Conservation (phyloP, 2,797 vertebrate genomes). For the Megaceryle alcyon region DNA sequence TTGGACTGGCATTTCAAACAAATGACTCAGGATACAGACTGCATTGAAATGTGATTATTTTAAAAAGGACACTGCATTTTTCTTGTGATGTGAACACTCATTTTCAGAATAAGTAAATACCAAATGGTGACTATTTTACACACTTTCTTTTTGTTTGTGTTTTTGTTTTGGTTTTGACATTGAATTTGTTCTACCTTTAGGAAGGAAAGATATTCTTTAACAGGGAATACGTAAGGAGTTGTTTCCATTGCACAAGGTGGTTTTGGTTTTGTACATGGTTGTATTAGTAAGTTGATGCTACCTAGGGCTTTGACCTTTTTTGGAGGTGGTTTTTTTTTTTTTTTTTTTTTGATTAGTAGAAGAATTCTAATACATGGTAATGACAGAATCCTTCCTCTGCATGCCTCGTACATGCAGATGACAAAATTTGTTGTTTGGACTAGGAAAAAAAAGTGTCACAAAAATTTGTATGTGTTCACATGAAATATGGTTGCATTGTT, state of each 20-base stretch:
- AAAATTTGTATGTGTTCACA: neutral
- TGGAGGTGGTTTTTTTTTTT: neutral
- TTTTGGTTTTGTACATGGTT: neutral
- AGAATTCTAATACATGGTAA: neutral
- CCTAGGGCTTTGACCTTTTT: neutral
- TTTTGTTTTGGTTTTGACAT: neutral
- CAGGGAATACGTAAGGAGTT: neutral
- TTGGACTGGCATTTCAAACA: conserved; percentile 37
- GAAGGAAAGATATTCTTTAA: neutral
- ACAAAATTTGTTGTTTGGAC: neutral
- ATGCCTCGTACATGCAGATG: neutral
- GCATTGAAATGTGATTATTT: conserved; percentile 26
- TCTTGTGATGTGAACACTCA: neutral
- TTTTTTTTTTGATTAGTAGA: neutral
- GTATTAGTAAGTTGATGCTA: neutral
- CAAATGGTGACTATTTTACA: neutral
- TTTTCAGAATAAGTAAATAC: conserved; percentile 10
- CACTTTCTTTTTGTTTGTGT: neutral
- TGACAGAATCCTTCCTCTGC: neutral
- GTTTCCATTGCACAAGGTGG: neutral
- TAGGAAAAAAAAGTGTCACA: rapidly evolving
- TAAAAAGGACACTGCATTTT: conserved; percentile 33
- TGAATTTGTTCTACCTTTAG: neutral
- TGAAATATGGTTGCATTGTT: neutral
- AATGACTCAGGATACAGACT: conserved; percentile 24